These are phyloP conservation scores for Ranitomeya variabilis DNA, from an alignment of 2,113 vertebrate species.

Conservation along the genomic window DNA sequence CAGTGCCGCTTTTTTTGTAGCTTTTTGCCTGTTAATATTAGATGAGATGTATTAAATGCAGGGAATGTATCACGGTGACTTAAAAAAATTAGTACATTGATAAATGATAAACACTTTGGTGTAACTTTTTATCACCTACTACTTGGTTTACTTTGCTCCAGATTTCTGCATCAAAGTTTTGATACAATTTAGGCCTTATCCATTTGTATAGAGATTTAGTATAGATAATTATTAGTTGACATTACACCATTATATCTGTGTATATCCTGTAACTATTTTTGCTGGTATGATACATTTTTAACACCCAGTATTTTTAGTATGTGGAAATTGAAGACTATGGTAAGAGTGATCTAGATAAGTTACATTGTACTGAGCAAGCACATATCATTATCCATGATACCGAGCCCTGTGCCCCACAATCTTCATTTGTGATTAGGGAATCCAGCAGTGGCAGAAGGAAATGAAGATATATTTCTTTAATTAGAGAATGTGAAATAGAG, in stretches of 20 bases:
- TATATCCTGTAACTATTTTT: neutral
- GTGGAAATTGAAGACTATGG: neutral
- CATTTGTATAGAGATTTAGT: no score
- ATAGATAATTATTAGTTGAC: neutral
- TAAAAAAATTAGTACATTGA: no score
- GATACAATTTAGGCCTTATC: no score
- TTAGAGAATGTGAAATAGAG: neutral
- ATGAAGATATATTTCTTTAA: neutral
- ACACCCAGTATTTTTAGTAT: neutral
- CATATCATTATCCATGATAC: conserved; percentile 1
- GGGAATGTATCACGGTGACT: no score
- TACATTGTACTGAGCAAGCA: neutral
- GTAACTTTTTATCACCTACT: no score
- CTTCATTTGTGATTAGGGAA: conserved; percentile 18
- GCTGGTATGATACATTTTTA: neutral
- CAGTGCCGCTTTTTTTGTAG: no score
- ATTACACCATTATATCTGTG: neutral
- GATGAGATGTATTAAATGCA: no score
- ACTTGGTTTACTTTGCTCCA: no score
- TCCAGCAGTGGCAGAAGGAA: neutral
- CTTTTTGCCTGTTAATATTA: no score
- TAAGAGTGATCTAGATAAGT: neutral
- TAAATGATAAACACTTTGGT: no score
- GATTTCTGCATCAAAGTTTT: no score
- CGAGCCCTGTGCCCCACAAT: neutral